Evolutionary conservation across 2,888 invertebrate species (phyloP).

Genomic region (Sicus ferrugineus): DNA sequence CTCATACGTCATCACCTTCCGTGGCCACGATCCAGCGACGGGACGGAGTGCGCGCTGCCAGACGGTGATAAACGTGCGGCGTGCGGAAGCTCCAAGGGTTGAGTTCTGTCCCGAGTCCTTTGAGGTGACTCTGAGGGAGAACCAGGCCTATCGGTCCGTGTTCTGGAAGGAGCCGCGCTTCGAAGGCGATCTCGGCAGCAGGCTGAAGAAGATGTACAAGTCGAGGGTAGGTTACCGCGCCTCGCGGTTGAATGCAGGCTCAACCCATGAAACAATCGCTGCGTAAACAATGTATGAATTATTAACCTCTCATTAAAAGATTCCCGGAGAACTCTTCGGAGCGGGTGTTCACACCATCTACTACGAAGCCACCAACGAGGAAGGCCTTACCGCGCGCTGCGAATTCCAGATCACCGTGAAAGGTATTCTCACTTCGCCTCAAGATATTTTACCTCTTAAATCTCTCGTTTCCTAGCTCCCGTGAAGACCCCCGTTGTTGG

Average conservation of each 20-base stretch:
- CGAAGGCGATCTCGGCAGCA: slow-evolving; percentile 66
- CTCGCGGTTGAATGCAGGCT: not conserved
- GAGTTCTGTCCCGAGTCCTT: slow-evolving; percentile 71
- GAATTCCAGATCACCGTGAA: slow-evolving; percentile 71
- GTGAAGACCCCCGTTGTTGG: too few relatives aligned
- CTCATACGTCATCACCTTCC: slow-evolving; percentile 69
- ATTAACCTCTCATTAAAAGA: slow-evolving; percentile 57
- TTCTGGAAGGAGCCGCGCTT: slow-evolving; percentile 74
- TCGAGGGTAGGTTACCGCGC: slow-evolving; percentile 66
- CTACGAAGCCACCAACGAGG: slow-evolving; percentile 72
- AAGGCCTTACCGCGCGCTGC: slow-evolving; percentile 71
- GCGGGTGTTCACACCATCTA: slow-evolving; percentile 71
- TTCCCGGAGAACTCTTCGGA: slow-evolving; percentile 70
- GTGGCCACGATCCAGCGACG: slow-evolving; percentile 68
- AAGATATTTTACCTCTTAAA: too few relatives aligned
- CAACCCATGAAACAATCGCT: not conserved
- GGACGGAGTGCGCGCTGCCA: slow-evolving; percentile 69
- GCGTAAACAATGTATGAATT: not conserved
- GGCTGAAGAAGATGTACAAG: slow-evolving; percentile 68
- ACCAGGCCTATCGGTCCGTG: slow-evolving; percentile 68
- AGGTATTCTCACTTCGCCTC: slow-evolving; percentile 59
- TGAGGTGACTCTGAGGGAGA: slow-evolving; percentile 67
- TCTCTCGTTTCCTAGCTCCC: too few relatives aligned
- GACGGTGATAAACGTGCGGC: slow-evolving; percentile 69
- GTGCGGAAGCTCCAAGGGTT: slow-evolving; percentile 69